Percentiles rank a stretch among this genome's conserved stretches.
phyloP scores from a whole-genome alignment of 2,797 vertebrate genomes.

The Parauchenoglanis ngamensis region DNA sequence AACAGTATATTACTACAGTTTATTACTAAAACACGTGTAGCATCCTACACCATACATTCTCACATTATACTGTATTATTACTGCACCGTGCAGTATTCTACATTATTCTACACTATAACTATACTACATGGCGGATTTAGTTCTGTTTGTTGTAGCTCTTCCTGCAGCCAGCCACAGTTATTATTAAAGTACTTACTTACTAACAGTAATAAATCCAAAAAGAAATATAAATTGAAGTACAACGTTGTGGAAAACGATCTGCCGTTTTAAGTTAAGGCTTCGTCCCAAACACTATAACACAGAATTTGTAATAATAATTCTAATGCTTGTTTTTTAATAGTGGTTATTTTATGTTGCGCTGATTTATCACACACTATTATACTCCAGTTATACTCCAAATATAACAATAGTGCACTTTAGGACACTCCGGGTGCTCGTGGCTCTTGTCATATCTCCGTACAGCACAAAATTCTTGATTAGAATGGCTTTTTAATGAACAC shows the following conservation, averaged over 20 bases:
- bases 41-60: background rate
- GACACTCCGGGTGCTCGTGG: background rate
- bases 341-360: background rate
- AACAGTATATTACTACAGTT: background rate
- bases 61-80: background rate
- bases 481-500: background rate
- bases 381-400: background rate
- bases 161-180: background rate
- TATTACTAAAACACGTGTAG: background rate
- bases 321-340: background rate
- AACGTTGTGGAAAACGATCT: background rate
- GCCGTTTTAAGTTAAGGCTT: background rate
- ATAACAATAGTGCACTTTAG: background rate
- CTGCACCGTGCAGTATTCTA: too few relatives aligned
- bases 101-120: background rate
- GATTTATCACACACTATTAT: background rate
- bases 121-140: background rate
- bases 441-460: background rate
- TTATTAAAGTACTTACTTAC: background rate
- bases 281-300: background rate
- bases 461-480: background rate
- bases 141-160: background rate
- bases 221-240: too few relatives aligned
- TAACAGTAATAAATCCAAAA: background rate
- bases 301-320: background rate